Conservation (phyloP, 1,140 invertebrate species). For the Drosophila micromelanica region DNA sequence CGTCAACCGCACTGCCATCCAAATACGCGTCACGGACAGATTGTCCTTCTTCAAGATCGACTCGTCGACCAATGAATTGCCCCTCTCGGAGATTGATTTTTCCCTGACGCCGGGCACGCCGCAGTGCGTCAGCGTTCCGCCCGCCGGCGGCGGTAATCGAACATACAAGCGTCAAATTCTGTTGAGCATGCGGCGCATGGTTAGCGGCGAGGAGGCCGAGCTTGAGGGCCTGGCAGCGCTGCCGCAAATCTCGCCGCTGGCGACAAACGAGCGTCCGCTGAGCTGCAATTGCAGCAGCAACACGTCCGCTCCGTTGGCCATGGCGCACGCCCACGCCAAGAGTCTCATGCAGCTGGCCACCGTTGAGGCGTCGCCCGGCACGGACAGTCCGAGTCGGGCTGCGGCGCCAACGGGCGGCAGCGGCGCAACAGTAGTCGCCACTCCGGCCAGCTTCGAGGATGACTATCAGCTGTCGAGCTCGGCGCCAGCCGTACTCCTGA, state of each 20-base stretch:
- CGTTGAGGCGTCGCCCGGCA: neutral
- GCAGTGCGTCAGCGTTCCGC: constrained; percentile 23
- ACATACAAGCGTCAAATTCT: constrained; percentile 60
- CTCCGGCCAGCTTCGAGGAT: constrained; percentile 54
- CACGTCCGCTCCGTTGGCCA: constrained; percentile 12
- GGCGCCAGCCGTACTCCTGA: constrained; percentile 74
- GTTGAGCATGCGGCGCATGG: constrained; percentile 73
- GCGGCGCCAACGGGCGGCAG: neutral
- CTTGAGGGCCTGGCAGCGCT: constrained; percentile 48
- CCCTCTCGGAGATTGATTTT: constrained; percentile 86
- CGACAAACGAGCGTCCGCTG: constrained; percentile 85
- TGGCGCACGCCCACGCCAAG: constrained; percentile 69
- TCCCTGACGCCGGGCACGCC: constrained; percentile 71
- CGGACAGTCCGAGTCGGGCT: neutral
- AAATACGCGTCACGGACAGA: constrained; percentile 76
- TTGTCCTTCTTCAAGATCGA: constrained; percentile 80
- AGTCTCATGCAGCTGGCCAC: constrained; percentile 61
- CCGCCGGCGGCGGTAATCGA: neutral
- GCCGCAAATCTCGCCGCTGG: constrained; percentile 72
- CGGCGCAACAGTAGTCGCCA: neutral
- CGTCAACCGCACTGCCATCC: constrained; percentile 50
- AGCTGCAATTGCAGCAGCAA: constrained; percentile 63
- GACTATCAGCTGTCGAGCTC: constrained; percentile 72
- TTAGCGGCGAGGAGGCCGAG: constrained; percentile 68
- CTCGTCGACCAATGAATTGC: constrained; percentile 87